Base-by-base conservation (phyloP, 2,113 vertebrate genomes). In the Trinectes maculatus region DNA sequence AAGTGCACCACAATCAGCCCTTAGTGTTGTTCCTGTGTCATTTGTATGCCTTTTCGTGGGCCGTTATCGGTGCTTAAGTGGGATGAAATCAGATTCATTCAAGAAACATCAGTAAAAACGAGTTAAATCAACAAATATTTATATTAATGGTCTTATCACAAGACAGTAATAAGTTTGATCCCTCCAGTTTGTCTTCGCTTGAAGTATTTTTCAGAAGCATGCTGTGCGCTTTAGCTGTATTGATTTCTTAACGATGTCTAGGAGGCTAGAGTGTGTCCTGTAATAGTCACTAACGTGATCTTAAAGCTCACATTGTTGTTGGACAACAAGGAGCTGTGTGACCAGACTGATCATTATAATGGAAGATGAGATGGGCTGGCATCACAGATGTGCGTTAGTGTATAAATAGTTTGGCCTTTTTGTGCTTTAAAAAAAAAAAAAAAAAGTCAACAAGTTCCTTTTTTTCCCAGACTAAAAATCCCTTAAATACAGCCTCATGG, bases 1-100 rank as follows among this genome's bases (percentile, higher is more conserved):
- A 87, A 77, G 70, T 56, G 46, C 34, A 43, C 53, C 79, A 85
- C 87, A 89, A 74, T 87, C 67, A 71, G 55, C 70, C 29, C 67
- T 82, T 49, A 73, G 79, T 81, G 64, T 47, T 42, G 54, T 40
- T 47, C 52, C 46, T 48, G 40, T 42, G 49, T 37, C 48, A 70
- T 81, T 80, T 54, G 69, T 61, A 73, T 74, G 22, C 16, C 64
- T 42, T 59, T 72, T 54, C 25, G 43, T 36, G 42, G 47, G 29
- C 24, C 26, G 19, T 59, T 0, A 21, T 25, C 29, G 33, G 11
- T 54, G 62, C 56, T 62, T 40, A 24, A 49, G 12, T 39, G 11
- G 54, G 26, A 15, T 29, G 3, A 48, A 12, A 44, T 1, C 0
- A 52, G 39, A 54, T 3, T 16, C n/a, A 21, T 18, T 33, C 9